These are phyloP conservation scores for Syritta pipiens DNA, from an alignment of 2,888 invertebrate species.

Conservation along the genomic window DNA sequence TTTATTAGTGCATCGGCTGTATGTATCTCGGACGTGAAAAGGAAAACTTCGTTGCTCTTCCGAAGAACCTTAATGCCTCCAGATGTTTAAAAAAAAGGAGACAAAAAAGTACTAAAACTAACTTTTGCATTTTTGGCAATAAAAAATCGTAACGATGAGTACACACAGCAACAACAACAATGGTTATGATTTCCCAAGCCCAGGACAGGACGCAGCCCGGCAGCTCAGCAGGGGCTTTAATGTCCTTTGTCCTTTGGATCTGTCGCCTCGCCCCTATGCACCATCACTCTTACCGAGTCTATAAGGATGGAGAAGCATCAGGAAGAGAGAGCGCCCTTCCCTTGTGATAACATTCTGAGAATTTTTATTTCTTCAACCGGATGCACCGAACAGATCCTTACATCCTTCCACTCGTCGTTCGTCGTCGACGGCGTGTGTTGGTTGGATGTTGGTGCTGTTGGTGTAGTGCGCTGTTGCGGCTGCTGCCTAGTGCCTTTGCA, in stretches of 20 bases:
- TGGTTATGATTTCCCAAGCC: slow-evolving; percentile 45
- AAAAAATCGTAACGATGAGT: slow-evolving; percentile 39
- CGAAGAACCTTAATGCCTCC: not conserved
- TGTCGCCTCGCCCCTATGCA: slow-evolving; percentile 35
- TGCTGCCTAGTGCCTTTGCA: slow-evolving; percentile 28
- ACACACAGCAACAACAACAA: slow-evolving; percentile 26
- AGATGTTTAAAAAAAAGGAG: not conserved
- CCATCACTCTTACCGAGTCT: slow-evolving; percentile 10
- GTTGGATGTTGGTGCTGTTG: slow-evolving; percentile 10
- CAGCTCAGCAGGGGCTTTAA: no score
- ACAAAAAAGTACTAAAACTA: slow-evolving; percentile 6
- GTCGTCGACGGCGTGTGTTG: no score
- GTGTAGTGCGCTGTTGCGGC: slow-evolving; percentile 8
- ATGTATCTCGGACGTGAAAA: not conserved
- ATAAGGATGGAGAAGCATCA: not conserved
- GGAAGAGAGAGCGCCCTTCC: slow-evolving; percentile 42
- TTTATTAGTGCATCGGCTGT: not conserved
- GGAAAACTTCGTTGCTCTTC: slow-evolving; percentile 1
- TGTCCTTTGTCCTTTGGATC: no score
- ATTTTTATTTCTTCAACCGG: slow-evolving; percentile 63
- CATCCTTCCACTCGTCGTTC: slow-evolving; percentile 18
- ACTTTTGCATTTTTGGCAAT: slow-evolving; percentile 38
- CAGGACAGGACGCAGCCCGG: not conserved
- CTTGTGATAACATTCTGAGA: slow-evolving; percentile 51
- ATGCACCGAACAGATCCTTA: slow-evolving; percentile 54